A percentile compares a stretch with the other conserved stretches of the same genome.
These are phyloP conservation scores for Taurulus bubalis DNA, from an alignment of 2,113 vertebrate species.

Conservation along the genomic window DNA sequence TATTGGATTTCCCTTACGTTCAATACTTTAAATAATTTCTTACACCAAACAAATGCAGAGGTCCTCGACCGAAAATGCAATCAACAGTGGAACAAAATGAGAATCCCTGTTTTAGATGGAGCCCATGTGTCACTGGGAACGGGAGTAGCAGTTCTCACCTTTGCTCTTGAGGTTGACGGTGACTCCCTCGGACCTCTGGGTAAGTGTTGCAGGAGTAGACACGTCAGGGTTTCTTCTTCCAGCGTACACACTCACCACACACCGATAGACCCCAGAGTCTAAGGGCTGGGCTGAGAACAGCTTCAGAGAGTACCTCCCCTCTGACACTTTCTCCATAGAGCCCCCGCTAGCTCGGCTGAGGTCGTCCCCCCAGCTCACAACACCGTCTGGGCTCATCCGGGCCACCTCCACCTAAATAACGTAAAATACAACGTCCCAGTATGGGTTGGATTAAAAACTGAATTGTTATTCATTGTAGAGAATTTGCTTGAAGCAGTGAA, in stretches of 20 bases:
- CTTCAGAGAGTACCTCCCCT: constrained; percentile 85
- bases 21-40: not conserved
- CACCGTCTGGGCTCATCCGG: constrained; percentile 81
- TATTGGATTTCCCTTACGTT: not conserved
- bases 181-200: constrained; percentile 85
- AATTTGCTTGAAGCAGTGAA: not conserved
- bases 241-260: constrained; percentile 86
- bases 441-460: not conserved
- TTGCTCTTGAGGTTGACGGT: constrained; percentile 86
- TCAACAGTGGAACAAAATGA: not conserved
- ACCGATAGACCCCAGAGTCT: constrained; percentile 87
- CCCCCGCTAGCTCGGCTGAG: constrained; percentile 75
- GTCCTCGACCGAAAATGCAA: not conserved
- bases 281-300: constrained; percentile 85
- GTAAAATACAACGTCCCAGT: not conserved
- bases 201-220: constrained; percentile 82
- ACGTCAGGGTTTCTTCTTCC: constrained; percentile 75
- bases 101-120: not conserved
- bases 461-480: not conserved
- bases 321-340: constrained; percentile 87
- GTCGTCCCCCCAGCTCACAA: constrained; percentile 86
- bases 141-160: constrained; percentile 76
- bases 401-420: constrained; percentile 81
- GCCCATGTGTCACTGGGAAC: not conserved
- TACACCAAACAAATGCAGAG: not conserved